Conservation (phyloP, 2,113 vertebrate species). For the Grantiella picta region DNA sequence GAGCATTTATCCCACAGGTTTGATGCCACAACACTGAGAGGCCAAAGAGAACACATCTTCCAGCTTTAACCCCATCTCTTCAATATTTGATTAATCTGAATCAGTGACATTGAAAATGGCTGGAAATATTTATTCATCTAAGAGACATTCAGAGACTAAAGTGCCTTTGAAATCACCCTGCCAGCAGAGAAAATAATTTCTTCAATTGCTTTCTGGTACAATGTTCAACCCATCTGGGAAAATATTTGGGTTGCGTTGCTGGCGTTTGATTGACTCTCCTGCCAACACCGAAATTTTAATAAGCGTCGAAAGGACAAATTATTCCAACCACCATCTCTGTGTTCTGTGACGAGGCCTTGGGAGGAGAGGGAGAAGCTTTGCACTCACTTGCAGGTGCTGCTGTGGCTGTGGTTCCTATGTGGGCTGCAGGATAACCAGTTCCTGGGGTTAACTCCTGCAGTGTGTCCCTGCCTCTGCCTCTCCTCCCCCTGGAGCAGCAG, state of each 20-base stretch:
- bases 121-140: neutral
- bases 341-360: neutral
- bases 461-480: neutral
- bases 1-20: neutral
- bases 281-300: neutral
- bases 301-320: neutral
- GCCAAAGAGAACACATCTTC: neutral
- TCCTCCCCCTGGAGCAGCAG: neutral
- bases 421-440: neutral
- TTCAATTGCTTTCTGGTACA: neutral
- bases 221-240: neutral
- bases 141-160: neutral
- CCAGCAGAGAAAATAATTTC: neutral
- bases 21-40: neutral
- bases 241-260: conserved; percentile 26
- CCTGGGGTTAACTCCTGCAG: neutral
- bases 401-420: neutral
- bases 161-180: neutral
- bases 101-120: neutral
- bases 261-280: neutral
- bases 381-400: neutral
- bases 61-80: neutral
- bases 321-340: neutral
- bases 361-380: neutral
- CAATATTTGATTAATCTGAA: neutral